Evolutionary conservation across 53 echinoderm and acorn worm species (phyloP).

Genomic region (Stichopus horrens): DNA sequence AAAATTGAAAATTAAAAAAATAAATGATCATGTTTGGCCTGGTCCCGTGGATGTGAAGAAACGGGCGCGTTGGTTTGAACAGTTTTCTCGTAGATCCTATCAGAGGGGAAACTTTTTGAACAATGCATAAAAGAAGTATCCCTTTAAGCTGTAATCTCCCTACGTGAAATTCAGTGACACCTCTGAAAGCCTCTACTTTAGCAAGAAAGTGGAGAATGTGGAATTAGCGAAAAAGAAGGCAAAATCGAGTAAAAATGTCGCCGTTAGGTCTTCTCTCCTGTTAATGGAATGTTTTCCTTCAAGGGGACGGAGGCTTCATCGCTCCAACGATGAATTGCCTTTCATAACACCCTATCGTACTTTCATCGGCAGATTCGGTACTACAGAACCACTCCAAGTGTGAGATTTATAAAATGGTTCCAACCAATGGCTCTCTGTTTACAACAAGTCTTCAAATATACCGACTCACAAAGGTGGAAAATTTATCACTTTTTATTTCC

Average conservation of each 20-base stretch:
- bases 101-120: not conserved
- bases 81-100: not conserved
- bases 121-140: constrained; percentile 5
- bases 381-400: constrained; percentile 21
- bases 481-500: constrained; percentile 25
- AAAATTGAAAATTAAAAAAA: no score
- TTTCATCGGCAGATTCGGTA: constrained; percentile 22
- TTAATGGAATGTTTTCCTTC: constrained; percentile 47
- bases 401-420: constrained; percentile 40
- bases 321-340: constrained; percentile 28
- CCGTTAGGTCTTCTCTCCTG: constrained; percentile 24
- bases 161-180: constrained; percentile 9
- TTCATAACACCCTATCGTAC: constrained; percentile 38
- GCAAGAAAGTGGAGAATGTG: constrained; percentile 4
- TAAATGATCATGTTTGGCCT: no score
- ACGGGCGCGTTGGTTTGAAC: not conserved
- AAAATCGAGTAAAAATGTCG: constrained; percentile 16
- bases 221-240: constrained; percentile 2
- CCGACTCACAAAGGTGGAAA: constrained; percentile 43
- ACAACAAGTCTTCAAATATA: constrained; percentile 16
- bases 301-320: constrained; percentile 36
- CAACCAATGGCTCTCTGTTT: constrained; percentile 16
- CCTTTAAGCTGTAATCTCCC: not conserved
- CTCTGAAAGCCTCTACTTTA: constrained; percentile 18
- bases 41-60: no score